Evolutionary conservation across 1,140 invertebrate genomes (phyloP), one percentile per base, ranked within the genome.

Genomic region (Aphis gossypii): DNA sequence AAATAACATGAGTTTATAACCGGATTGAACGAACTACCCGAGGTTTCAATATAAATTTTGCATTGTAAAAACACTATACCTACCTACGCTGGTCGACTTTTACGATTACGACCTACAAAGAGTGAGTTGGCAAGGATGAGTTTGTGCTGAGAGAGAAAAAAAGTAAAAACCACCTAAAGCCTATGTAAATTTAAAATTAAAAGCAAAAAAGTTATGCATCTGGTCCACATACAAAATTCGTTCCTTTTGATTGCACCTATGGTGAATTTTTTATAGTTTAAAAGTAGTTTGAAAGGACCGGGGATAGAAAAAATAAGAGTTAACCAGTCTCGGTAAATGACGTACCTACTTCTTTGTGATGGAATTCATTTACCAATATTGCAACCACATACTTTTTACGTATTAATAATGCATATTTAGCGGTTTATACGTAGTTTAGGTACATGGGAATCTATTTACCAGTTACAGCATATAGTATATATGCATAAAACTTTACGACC

Each of bases 181-280:
- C 35, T 90, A 54, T 38, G 35, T 90, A 90, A 90, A 56, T 90
- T 90, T 60, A 60, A 90, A 90, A 90, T 90, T 90, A 90, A 90
- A 68, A 90, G 23, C n/a, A 11, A 23, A 90, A 60, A 90, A 54
- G 88, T 56, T 30, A 60, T 60, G 88, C 35, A n/a, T 44, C 41
- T 38, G 23, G 89, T 60, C 89, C 51, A 68, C 30, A 46, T 88
- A 35, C n/a, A 88, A 35, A 88, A 88, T 88, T 46, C 46, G 46
- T 51, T 46, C n/a, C 35, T 87, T 51, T 88, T 51, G 46, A 88
- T 88, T 88, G 51, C 86, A 44, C 51, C n/a, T 44, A n/a, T 88
- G 21, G n/a, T 88, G 86, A 35, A 88, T 88, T 88, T 46, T 88
- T 48, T 88, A 51, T 88, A 51, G 46, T 88, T 35, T 35, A n/a